phyloP scores from a whole-genome alignment of 2,888 invertebrate species.

The Panzeria rudis region DNA sequence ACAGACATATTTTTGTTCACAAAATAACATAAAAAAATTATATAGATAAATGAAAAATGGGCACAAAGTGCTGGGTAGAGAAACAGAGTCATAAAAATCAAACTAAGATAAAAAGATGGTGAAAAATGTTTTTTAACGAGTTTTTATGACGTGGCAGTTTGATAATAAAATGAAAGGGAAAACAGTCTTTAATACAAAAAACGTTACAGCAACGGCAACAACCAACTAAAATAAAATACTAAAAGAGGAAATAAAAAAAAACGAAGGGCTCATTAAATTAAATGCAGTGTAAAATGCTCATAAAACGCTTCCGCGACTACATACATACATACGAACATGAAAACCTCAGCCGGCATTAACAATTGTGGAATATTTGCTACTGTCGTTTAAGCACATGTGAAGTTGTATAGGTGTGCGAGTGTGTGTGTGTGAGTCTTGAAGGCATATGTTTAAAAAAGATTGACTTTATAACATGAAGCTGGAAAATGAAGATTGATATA shows the following conservation, averaged over 20 bases:
- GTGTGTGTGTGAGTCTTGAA: slow-evolving; percentile 3
- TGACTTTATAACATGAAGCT: slow-evolving; percentile 42
- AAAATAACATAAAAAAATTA: no score
- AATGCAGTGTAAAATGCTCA: slow-evolving; percentile 80
- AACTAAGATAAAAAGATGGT: background rate
- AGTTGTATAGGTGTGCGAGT: background rate
- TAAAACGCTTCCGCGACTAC: slow-evolving; percentile 75
- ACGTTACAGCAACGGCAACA: slow-evolving; percentile 21
- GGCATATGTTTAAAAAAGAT: slow-evolving; percentile 57
- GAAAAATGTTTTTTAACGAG: slow-evolving; percentile 61
- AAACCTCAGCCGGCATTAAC: slow-evolving; percentile 27
- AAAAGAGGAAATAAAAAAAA: slow-evolving; percentile 36
- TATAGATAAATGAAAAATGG: background rate
- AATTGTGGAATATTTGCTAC: slow-evolving; percentile 36
- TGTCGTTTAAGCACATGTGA: background rate
- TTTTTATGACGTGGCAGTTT: slow-evolving; percentile 68
- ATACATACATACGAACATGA: slow-evolving; percentile 11
- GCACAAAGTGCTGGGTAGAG: background rate
- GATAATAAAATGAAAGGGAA: slow-evolving; percentile 51
- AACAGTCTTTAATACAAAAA: background rate
- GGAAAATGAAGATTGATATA: slow-evolving; percentile 49
- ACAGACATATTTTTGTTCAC: background rate
- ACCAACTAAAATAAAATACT: slow-evolving; percentile 33
- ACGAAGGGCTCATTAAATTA: slow-evolving; percentile 79
- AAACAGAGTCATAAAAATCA: slow-evolving; percentile 43